Evolutionary conservation across 1,140 invertebrate genomes (phyloP).

Genomic region (Gryon sp.): DNA sequence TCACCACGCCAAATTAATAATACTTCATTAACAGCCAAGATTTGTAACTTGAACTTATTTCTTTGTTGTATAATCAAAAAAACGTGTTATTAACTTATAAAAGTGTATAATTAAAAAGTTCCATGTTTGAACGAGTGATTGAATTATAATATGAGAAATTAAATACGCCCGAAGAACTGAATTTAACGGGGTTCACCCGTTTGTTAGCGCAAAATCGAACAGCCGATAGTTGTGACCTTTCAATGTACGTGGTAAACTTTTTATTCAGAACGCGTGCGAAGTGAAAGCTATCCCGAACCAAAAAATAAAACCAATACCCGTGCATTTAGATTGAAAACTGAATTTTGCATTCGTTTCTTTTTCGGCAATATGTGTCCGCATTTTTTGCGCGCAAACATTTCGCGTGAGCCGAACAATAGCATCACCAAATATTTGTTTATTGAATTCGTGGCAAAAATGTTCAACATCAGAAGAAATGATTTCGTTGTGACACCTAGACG

Average conservation of each 20-base stretch:
- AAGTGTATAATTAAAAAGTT: background rate
- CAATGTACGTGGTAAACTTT: conserved; percentile 70
- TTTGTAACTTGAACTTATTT: no score
- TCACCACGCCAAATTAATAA: no score
- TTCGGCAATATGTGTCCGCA: conserved; percentile 72
- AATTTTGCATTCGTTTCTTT: conserved; percentile 73
- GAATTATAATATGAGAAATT: conserved; percentile 35
- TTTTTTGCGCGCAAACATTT: conserved; percentile 57
- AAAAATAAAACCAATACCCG: conserved; percentile 62
- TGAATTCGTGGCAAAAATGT: conserved; percentile 47
- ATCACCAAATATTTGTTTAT: conserved; percentile 53
- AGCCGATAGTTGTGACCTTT: conserved; percentile 54
- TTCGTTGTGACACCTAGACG: background rate
- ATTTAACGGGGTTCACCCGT: conserved; percentile 10
- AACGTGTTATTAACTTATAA: no score
- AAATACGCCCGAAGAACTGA: conserved; percentile 37
- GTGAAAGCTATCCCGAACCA: conserved; percentile 54
- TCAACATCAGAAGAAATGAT: conserved; percentile 36
- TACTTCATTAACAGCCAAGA: no score
- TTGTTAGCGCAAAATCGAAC: conserved; percentile 40
- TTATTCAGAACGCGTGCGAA: conserved; percentile 60
- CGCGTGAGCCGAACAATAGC: conserved; percentile 46
- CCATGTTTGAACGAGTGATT: no score
- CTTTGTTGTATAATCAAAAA: no score
- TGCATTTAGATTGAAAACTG: conserved; percentile 75